These are phyloP conservation scores for Dendroctonus valens DNA, from an alignment of 1,140 invertebrate species.

Conservation along the genomic window DNA sequence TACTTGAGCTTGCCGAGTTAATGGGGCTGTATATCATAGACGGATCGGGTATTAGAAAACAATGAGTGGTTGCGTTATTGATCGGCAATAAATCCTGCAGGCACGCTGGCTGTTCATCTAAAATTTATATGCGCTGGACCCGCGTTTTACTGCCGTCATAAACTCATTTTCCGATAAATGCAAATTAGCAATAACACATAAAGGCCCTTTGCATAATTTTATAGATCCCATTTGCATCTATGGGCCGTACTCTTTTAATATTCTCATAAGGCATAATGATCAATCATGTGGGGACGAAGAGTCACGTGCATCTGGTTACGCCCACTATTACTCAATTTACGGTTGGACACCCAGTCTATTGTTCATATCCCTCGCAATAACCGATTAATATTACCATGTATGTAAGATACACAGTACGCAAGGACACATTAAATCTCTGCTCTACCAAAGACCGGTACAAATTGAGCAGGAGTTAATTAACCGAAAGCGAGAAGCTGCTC, in stretches of 20 bases:
- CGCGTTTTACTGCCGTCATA: conserved; percentile 28
- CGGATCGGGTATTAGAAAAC: conserved; percentile 9
- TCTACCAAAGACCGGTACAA: no score
- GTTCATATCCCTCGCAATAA: neutral
- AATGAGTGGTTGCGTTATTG: conserved; percentile 27
- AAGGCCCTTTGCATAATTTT: conserved; percentile 31
- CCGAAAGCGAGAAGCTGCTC: no score
- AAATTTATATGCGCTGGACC: conserved; percentile 17
- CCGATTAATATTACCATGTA: no score
- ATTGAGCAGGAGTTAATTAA: no score
- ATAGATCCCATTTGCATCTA: conserved; percentile 33
- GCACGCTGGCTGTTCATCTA: conserved; percentile 20
- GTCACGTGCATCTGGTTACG: conserved; percentile 34
- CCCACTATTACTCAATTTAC: conserved; percentile 32
- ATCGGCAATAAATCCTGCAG: conserved; percentile 29
- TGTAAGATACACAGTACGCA: no score
- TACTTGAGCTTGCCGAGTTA: no score
- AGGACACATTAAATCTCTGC: no score
- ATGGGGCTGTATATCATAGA: no score
- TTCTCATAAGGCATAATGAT: conserved; percentile 33
- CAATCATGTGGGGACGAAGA: conserved; percentile 27
- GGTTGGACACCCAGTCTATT: conserved; percentile 13
- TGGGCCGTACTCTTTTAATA: conserved; percentile 36
- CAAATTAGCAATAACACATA: conserved; percentile 39
- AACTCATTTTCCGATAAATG: conserved; percentile 39